Base-by-base conservation (phyloP, 2,888 invertebrate genomes). In the Ceraclea dissimilis region DNA sequence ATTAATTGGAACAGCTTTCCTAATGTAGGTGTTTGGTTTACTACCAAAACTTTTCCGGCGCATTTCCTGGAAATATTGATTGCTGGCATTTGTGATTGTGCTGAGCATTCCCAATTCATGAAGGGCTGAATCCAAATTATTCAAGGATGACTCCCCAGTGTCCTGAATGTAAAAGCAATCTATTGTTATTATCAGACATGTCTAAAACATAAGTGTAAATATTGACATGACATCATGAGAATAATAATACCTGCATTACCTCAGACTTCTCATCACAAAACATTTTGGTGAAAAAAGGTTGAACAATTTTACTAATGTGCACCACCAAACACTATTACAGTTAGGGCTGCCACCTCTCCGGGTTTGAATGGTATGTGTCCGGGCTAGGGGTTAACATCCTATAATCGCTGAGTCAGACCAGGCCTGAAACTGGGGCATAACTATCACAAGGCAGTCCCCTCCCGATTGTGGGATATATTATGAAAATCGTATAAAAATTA, bases 71-170 rank as follows among this genome's bases (percentile, higher is more conserved):
- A 82, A 69, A 67, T 79, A 82, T 51, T 82, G 80, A 59, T 76
- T 73, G 26, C 80, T 75, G 22, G 81, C 79, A 65, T 81, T 78
- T 19, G 79, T 79, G 64, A 79, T 76, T 57, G 79, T 75, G 64
- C 82, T 80, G 61, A 83, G 67, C 82, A 82, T 82, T 53, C 80
- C 82, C 63, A 82, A 68, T 64, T 81, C 81, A 66, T 80, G 79
- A 62, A 82, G 70, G 46, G 82, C 80, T 66, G 73, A 75, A 70
- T 82, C 81, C 68, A 82, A 72, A 67, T 79, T 78, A 62, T 76
- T 75, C 65, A 80, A 66, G 16, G 58, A 49, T 49, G 49, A 19
- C 16, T 58, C 58, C 11, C 49, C 58, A 13, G 58, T 19, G 17
- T 58, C 51, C 58, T 58, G 46, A 19, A 26, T 11, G 18, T 11